Base-by-base conservation (phyloP, 1,140 invertebrate genomes). In the Oreohelix idahoensis region DNA sequence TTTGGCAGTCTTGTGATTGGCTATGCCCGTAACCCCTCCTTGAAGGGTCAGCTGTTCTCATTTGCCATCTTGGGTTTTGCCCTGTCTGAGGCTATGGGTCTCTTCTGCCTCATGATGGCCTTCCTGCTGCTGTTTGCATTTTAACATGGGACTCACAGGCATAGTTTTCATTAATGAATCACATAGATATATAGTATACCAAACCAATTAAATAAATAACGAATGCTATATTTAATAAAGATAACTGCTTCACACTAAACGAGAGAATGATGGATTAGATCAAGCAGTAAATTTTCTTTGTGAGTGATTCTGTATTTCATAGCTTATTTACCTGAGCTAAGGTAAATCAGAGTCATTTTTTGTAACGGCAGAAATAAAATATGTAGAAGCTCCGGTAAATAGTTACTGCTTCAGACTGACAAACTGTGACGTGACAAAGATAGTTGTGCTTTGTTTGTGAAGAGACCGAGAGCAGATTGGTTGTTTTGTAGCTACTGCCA, bases 101-200 rank as follows among this genome's bases (percentile, higher is more conserved):
- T 99, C 85, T 99, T 99, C 95, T 99, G 98, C 96, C 96, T 99
- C 94, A 99, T 99, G 97, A 99, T 99, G 98, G 98, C 98, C 93
- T 99, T 99, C 95, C 94, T 99, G 93, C 95, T 99, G 92, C 94
- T 99, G 91, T 99, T 99, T 95, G 98, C 98, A 94, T 99, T 99
- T 96, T 99, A 99, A 92, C 79, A 35, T 80, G 81, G 36, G 11
- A 66, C n/a, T 35, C 17, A 17, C 15, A 66, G 63, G 32, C 29
- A 0, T 66, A 66, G 63, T 32, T 66, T n/a, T n/a, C n/a, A n/a
- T 49, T 49, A 8, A 49, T n/a, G n/a, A n/a, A n/a, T n/a, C n/a
- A 45, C 5, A 45, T 8, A 45, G 15, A 45, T 45, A 45, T 45
- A 45, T 45, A 45, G 42, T 45, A 15, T 45, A 45, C 42, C 42